Conservation (phyloP, 2,888 invertebrate species). For the Tipula vernalis region DNA sequence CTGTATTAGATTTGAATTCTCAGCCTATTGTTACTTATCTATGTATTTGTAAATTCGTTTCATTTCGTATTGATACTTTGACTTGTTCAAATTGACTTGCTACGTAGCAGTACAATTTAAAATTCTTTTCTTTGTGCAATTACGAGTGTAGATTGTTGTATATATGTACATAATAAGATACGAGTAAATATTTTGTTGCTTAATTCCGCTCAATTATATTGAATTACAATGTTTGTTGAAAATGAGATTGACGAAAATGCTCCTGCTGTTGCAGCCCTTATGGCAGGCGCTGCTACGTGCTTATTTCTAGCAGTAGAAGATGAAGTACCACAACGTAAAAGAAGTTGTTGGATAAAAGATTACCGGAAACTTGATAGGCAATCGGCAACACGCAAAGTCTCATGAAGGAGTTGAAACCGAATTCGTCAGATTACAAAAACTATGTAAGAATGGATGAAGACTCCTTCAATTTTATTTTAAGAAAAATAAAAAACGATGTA, state of each 20-base stretch:
- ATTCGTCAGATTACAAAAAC: neutral
- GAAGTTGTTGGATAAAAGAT: neutral
- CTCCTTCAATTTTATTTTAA: neutral
- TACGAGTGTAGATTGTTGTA: too few species aligned
- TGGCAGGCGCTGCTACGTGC: neutral
- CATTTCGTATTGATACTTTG: neutral
- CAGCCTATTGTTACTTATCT: neutral
- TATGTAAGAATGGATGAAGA: neutral
- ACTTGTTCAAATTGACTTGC: neutral
- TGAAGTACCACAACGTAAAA: neutral
- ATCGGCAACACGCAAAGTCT: neutral
- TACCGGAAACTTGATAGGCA: neutral
- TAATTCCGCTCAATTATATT: too few species aligned
- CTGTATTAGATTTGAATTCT: too few species aligned
- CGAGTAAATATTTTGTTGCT: too few species aligned
- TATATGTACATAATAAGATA: neutral
- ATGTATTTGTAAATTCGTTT: neutral
- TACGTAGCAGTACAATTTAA: neutral
- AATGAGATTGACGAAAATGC: neutral
- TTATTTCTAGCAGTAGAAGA: neutral
- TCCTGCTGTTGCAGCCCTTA: too few species aligned
- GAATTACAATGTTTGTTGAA: neutral
- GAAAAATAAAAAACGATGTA: neutral
- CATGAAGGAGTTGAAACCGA: neutral
- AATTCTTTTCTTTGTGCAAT: neutral